A percentile compares a stretch with the other conserved stretches of the same genome.
phyloP scores from a whole-genome alignment of 2,888 invertebrate species.

The Allolobophora icterica region DNA sequence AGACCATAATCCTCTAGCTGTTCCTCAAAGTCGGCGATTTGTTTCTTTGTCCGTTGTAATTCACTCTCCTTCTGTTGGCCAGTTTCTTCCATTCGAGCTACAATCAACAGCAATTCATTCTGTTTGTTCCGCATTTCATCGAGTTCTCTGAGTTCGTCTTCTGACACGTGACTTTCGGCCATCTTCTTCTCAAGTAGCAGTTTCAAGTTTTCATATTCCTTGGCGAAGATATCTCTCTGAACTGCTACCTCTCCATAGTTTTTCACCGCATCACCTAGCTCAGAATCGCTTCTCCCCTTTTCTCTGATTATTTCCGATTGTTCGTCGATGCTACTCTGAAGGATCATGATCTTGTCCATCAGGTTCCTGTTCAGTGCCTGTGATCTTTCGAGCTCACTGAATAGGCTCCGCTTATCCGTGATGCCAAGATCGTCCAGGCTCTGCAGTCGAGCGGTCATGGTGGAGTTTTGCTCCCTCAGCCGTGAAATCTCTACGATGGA shows the following conservation, averaged over 20 bases:
- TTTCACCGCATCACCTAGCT: background rate
- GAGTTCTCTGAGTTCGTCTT: background rate
- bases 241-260: background rate
- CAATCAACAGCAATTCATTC: background rate
- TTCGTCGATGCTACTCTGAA: background rate
- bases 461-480: background rate
- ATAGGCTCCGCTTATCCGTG: background rate
- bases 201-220: background rate
- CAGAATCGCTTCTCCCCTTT: background rate
- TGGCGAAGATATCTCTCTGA: background rate
- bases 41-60: background rate
- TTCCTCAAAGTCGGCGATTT: background rate
- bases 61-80: background rate
- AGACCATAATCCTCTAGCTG: background rate
- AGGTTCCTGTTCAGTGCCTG: background rate
- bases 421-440: slow-evolving; percentile 14
- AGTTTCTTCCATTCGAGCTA: background rate
- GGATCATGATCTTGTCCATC: background rate
- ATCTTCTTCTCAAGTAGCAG: background rate
- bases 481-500: background rate
- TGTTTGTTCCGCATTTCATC: background rate
- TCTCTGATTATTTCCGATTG: background rate
- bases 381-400: background rate
- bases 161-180: background rate
- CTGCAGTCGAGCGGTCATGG: background rate